phyloP scores from a whole-genome alignment of 2,113 vertebrate species.

The Ardeotis arabs region DNA sequence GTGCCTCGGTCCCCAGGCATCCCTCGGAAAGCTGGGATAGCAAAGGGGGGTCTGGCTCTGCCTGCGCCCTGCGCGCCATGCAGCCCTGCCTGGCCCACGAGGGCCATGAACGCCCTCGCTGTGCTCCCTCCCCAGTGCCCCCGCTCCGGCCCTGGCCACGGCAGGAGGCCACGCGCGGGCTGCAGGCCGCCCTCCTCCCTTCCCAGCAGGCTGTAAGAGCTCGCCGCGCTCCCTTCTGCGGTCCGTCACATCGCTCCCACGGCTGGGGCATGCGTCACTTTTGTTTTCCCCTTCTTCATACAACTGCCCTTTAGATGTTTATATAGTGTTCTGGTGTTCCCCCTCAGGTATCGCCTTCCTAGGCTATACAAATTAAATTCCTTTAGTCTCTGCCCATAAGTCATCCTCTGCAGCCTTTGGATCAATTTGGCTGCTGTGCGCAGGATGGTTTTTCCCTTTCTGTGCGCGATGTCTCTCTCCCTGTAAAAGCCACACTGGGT shows the following conservation, averaged over 20 bases:
- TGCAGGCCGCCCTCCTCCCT: neutral
- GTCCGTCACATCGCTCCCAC: constrained; percentile 30
- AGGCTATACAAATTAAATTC: constrained; percentile 47
- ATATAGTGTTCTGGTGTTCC: constrained; percentile 24
- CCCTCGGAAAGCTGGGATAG: neutral
- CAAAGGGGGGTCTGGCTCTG: neutral
- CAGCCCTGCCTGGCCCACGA: fast-evolving
- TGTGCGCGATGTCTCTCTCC: neutral
- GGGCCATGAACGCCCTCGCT: neutral
- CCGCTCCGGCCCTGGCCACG: fast-evolving
- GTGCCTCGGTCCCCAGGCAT: neutral
- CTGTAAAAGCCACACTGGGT: neutral
- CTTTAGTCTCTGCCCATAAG: neutral
- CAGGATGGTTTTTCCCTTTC: neutral
- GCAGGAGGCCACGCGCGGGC: neutral
- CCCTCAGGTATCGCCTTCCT: constrained; percentile 40
- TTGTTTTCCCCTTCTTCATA: constrained; percentile 7
- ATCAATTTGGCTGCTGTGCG: neutral
- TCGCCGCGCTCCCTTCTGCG: neutral
- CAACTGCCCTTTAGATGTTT: constrained; percentile 65
- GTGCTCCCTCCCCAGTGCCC: neutral
- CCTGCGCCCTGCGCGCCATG: neutral
- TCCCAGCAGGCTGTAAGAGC: neutral
- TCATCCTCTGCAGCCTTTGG: neutral
- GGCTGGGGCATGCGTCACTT: constrained; percentile 21